A percentile compares a stretch with the other conserved stretches of the same genome.
These are phyloP conservation scores for Cryptophagus acutangulus DNA, from an alignment of 2,888 invertebrate genomes.

Conservation along the genomic window DNA sequence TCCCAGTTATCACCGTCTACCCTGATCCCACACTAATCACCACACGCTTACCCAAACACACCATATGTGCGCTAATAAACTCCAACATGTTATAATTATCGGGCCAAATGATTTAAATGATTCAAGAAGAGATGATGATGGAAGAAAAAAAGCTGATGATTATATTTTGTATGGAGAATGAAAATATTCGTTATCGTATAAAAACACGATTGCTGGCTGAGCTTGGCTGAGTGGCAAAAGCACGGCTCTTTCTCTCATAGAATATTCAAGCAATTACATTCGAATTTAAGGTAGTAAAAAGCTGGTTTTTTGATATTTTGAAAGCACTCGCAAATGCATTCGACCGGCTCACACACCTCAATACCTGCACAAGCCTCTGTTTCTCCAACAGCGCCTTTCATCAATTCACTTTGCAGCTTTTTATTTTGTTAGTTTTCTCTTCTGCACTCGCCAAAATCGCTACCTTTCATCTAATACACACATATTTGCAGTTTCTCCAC, in stretches of 20 bases:
- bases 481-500: not conserved
- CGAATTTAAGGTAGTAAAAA: slow-evolving; percentile 39
- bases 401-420: slow-evolving; percentile 37
- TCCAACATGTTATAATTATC: not conserved
- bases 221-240: not conserved
- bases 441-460: slow-evolving; percentile 4
- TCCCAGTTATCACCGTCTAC: slow-evolving; percentile 28
- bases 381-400: slow-evolving; percentile 43
- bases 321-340: slow-evolving; percentile 42
- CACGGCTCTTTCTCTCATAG: not conserved
- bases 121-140: not conserved
- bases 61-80: slow-evolving; percentile 13
- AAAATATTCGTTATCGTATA: slow-evolving; percentile 1
- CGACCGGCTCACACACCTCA: slow-evolving; percentile 44
- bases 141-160: not conserved
- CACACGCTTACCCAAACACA: slow-evolving; percentile 19
- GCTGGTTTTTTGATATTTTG: slow-evolving; percentile 39
- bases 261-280: slow-evolving; percentile 40
- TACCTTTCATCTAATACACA: slow-evolving; percentile 1
- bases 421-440: not conserved
- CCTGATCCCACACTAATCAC: slow-evolving; percentile 26
- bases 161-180: no score
- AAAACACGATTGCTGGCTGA: no score
- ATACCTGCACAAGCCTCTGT: slow-evolving; percentile 45
- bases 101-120: not conserved